Evolutionary conservation across 1,140 invertebrate genomes (phyloP).

Genomic region (Stegodyphus dumicola): DNA sequence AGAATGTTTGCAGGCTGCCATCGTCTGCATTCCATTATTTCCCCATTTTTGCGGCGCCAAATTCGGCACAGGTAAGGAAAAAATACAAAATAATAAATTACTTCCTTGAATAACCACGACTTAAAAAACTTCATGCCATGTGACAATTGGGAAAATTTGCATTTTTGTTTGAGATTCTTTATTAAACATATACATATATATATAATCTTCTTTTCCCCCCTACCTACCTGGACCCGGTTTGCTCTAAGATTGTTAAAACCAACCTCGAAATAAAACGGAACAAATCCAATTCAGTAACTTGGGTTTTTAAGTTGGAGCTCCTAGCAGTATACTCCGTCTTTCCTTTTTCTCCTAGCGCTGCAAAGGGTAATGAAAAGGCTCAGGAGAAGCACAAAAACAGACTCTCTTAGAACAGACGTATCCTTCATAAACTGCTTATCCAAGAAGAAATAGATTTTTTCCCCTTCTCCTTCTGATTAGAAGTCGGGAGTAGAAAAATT

Average conservation of each 20-base stretch:
- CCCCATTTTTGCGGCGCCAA: conserved; percentile 27
- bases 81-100: conserved; percentile 57
- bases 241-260: conserved; percentile 53
- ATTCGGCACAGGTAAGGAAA: background rate
- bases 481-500: conserved; percentile 57
- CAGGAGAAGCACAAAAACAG: conserved; percentile 33
- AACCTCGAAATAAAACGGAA: conserved; percentile 49
- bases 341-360: background rate
- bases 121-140: conserved; percentile 45
- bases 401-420: conserved; percentile 20
- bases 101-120: conserved; percentile 29
- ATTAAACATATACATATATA: conserved; percentile 37
- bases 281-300: conserved; percentile 56
- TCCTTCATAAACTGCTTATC: conserved; percentile 59
- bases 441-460: conserved; percentile 46
- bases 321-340: conserved; percentile 19
- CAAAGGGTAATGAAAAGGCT: conserved; percentile 53
- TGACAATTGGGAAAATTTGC: conserved; percentile 50
- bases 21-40: conserved; percentile 50
- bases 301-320: conserved; percentile 48
- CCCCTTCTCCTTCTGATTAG: conserved; percentile 44
- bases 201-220: conserved; percentile 6
- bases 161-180: conserved; percentile 45
- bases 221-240: background rate
- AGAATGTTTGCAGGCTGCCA: conserved; percentile 9